Evolutionary conservation across 2,888 invertebrate species (phyloP), one percentile per base, ranked within the genome.

Genomic region (Heliconius ismenius): DNA sequence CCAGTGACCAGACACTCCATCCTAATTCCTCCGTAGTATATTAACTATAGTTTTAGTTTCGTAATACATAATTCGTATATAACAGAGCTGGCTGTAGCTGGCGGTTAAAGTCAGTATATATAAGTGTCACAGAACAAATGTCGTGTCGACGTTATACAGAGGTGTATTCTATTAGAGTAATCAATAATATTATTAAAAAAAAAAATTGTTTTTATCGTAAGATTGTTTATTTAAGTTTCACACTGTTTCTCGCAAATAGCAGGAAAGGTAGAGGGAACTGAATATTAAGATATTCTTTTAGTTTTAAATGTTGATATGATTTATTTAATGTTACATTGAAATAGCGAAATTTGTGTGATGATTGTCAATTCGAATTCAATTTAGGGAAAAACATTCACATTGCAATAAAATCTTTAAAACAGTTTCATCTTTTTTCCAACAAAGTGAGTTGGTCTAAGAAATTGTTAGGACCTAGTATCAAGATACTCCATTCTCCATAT

Each of bases 51-150:
- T 18, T 43, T 39, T 67, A 7, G 67, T 39, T 39, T 24, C 15
- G 9, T n/a, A 39, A 65, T 65, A n/a, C 9, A 67, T 67, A 67
- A 18, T 39, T 24, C 15, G 39, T 67, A 67, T 43, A 67, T 67
- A 43, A 72, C 39, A 58, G 60, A 65, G 69, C 65, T 32, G 32
- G 32, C 32, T 32, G 64, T 73, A 68, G 69, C 64, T 68, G 77
- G 63, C 74, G 78, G 76, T 75, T 74, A 76, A 49, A 49, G 70
- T 76, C 78, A 79, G 81, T 81, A 77, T 74, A 83, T 81, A 83
- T 81, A 79, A 83, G 86, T 89, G 85, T 84, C 81, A 82, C 77
- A 78, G 86, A 76, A 73, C 75, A 73, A 79, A 78, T 79, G 79
- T 79, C 77, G 79, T 79, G 77, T 74, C 58, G 60, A 32, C 26